phyloP scores from a whole-genome alignment of 1,140 invertebrate genomes.

The Drosophila elegans region DNA sequence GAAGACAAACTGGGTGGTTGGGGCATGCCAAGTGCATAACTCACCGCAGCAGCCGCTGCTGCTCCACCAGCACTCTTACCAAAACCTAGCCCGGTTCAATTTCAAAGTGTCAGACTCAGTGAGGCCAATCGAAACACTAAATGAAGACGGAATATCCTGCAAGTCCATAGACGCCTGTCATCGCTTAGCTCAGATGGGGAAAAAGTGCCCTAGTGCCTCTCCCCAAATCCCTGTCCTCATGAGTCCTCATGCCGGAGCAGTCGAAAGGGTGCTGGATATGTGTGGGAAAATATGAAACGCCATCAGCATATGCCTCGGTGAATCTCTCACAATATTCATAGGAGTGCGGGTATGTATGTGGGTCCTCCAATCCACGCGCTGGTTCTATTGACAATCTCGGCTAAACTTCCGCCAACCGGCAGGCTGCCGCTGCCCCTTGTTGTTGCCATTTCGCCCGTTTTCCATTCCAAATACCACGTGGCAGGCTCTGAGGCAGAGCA shows the following conservation, averaged over 20 bases:
- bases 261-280: slow-evolving; percentile 13
- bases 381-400: slow-evolving; percentile 68
- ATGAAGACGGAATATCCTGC: slow-evolving; percentile 34
- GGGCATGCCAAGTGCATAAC: slow-evolving; percentile 8
- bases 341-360: neutral
- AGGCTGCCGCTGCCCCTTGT: slow-evolving; percentile 38
- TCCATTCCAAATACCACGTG: slow-evolving; percentile 24
- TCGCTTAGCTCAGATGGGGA: slow-evolving; percentile 4
- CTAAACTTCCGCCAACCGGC: slow-evolving; percentile 68
- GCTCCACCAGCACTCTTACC: neutral
- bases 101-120: slow-evolving; percentile 33
- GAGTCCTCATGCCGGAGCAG: slow-evolving; percentile 9
- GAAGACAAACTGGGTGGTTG: neutral
- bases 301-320: slow-evolving; percentile 42
- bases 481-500: slow-evolving; percentile 34
- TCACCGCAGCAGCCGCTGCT: neutral
- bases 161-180: slow-evolving; percentile 30
- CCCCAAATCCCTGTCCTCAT: neutral
- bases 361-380: slow-evolving; percentile 27
- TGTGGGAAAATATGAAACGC: slow-evolving; percentile 26
- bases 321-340: slow-evolving; percentile 27
- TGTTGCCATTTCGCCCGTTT: slow-evolving; percentile 39
- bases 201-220: no score
- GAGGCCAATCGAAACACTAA: slow-evolving; percentile 1
- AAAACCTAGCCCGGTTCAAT: slow-evolving; percentile 12